Base-by-base conservation (phyloP, 2,888 invertebrate species). In the Chaetogeoica ovagalla region DNA sequence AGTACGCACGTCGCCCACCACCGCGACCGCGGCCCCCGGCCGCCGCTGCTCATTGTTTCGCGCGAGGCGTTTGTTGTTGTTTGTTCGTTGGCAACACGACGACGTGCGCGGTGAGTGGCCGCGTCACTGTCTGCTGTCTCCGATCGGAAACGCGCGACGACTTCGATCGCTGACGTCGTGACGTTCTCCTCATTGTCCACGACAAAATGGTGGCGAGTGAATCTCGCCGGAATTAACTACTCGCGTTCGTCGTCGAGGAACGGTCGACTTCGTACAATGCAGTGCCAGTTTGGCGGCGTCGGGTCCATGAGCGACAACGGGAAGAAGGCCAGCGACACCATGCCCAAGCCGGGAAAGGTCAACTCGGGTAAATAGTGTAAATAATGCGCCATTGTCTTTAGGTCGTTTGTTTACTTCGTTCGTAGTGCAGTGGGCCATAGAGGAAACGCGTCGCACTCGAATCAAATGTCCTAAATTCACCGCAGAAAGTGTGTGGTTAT, bases 291-390 rank as follows among this genome's bases (percentile, higher is more conserved):
- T 59, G 69, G 82, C 75, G 82, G 82, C 30, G 37, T 79, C 39
- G 39, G 70, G 15, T 79, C 79, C 52, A 82, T 82, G 82, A 72
- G 68, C 17, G 82, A 82, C 59, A 81, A 81, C 21, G 52, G 75
- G 65, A 82, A 72, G 60, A 81, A 73, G 52, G 17, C 71, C 79
- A 87, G 86, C 83, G 91, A 91, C 85, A 87, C 89, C 75, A 85
- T 91, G 85, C 91, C 91, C 60, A 90, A 89, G 86, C 88, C 89
- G 84, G 91, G 91, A 83, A 89, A 90, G 85, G 91, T 91, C 74
- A 91, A 88, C 85, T 91, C 91, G 88, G 89, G 89, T 89, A 85
- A 85, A 86, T 30, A 30, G 4, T 84, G 74, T 77, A 9, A 43
- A 43, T 6, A 21, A 43, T 71, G 15, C 30, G 7, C n/a, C 23